Evolutionary conservation across 2,797 vertebrate genomes (phyloP).

Genomic region (Paguma larvata): DNA sequence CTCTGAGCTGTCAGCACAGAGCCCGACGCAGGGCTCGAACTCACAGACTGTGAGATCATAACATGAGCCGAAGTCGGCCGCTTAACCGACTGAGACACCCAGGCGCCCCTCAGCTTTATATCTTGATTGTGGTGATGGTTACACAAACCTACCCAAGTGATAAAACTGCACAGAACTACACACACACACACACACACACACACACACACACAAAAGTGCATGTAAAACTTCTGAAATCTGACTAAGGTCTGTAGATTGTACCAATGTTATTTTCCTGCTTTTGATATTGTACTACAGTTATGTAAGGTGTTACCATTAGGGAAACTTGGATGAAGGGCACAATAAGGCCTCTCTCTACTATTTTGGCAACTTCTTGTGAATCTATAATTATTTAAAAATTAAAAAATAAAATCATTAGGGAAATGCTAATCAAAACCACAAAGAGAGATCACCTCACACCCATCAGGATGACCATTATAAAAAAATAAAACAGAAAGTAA

Average conservation of each 20-base stretch:
- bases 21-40: too few species aligned
- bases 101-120: too few species aligned
- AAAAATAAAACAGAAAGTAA: not conserved
- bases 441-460: not conserved
- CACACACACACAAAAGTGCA: not conserved
- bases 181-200: not conserved
- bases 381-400: not conserved
- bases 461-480: not conserved
- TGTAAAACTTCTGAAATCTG: not conserved
- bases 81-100: too few species aligned
- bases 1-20: too few species aligned
- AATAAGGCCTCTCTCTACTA: not conserved
- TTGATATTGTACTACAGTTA: not conserved
- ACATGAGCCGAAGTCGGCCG: too few species aligned
- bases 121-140: not conserved
- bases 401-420: not conserved
- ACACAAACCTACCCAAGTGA: not conserved
- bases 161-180: not conserved
- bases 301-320: not conserved
- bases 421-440: constrained; percentile 28
- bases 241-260: not conserved
- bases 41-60: too few species aligned
- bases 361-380: not conserved
- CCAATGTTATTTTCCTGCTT: not conserved
- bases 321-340: not conserved